Evolutionary conservation across 2,113 vertebrate species (phyloP), one percentile per base, ranked within the genome.

Genomic region (Trichechus manatus): DNA sequence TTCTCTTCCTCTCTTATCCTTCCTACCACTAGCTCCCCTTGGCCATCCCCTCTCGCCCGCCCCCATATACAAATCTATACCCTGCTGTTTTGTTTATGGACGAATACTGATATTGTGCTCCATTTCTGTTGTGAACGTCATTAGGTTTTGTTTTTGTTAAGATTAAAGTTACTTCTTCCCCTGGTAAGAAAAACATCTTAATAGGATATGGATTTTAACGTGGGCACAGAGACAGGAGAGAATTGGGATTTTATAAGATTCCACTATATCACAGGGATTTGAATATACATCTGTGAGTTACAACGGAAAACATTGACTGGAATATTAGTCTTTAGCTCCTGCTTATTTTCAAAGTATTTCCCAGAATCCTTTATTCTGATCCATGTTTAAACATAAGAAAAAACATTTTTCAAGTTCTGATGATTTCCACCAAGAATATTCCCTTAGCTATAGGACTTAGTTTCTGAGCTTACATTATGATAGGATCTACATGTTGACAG

Each of bases 301-400:
- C 9, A 92, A 75, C 27, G 84, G 83, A 95, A 92, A 93, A 79
- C 50, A 92, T 14, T 74, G 87, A 89, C 75, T 80, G 6, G 10
- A 31, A 19, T 86, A n/a, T 94, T 84, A 70, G 61, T 82, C 29
- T 92, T 94, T 83, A 80, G 33, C 5, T 7, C 25, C 33, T 92
- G 90, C 29, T 87, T 95, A 68, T 93, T 97, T 96, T 95, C 83
- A 92, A 87, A 68, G 39, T 63, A 42, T 87, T 96, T 95, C 53
- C 9, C 56, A 61, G 90, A 97, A n/a, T 91, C 3, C 22, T 94
- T 97, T 92, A 88, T 70, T 89, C 33, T 90, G 44, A 92, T 84
- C 72, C 91, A 59, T 36, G 47, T 85, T 92, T 96, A 87, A 96
- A 96, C 87, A 59, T 9, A 89, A 61, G 70, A 77, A 79, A 81